Base-by-base conservation (phyloP, 2,888 invertebrate genomes). In the Clivina fossor region DNA sequence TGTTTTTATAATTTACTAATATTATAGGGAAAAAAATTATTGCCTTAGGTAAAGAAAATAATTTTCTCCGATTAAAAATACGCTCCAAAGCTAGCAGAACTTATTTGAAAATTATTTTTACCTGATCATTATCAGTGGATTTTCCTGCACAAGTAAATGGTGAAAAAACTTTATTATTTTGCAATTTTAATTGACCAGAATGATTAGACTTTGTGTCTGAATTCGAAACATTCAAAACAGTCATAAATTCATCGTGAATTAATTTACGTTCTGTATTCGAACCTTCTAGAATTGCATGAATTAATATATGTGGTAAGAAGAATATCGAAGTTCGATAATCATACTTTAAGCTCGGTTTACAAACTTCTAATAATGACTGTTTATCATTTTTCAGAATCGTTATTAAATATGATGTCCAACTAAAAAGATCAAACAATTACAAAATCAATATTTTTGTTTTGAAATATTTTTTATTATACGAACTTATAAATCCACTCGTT, bases 401-500 rank as follows among this genome's bases (percentile, higher is more conserved):
- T 3, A 86, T 84, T 59, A 90, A 72, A 60, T 84, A 84, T 30
- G 81, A 80, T 0, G 86, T 82, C 90, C 90, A 90, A 62, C 84
- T 84, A 66, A 4, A 59, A 57, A 44, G 24, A 35, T 40, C 13
- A 35, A n/a, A n/a, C n/a, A 46, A 32, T 32, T 24, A 24, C 9
- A 24, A 24, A 24, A 24, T 7, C 9, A 7, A 24, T 24, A 24
- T 24, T 7, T 24, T 7, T 24, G 26, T 5, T 26, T 26, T 26
- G 7, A 26, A 26, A 43, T 8, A 49, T 16, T 24, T 20, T 54
- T n/a, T 41, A 19, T 48, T 46, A 8, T 44, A 69, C 76, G 73
- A 74, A 82, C 82, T 80, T 81, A 63, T 84, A 84, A 2, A 88
- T 82, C 91, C 90, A 91, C 60, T 81, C 80, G 62, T 85, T 79